Evolutionary conservation across 2,888 invertebrate species (phyloP).

Genomic region (Drosophila maculinotata): DNA sequence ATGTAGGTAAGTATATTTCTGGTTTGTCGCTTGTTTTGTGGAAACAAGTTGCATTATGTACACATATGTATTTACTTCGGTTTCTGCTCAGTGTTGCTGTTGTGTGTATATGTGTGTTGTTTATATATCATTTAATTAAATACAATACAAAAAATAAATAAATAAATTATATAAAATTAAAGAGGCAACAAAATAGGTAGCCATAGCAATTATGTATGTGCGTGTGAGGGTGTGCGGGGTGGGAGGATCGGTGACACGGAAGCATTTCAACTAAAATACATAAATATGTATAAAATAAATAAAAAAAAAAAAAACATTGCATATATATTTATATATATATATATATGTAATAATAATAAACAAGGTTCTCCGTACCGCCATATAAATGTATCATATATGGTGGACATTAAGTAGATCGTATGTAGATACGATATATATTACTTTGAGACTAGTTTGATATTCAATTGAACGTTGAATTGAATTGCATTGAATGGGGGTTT

Average conservation of each 20-base stretch:
- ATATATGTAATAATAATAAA: slow-evolving; percentile 34
- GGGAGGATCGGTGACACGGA: slow-evolving; percentile 12
- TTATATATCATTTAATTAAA: slow-evolving; percentile 62
- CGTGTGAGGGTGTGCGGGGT: slow-evolving; percentile 4
- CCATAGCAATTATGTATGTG: slow-evolving; percentile 38
- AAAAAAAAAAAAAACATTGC: slow-evolving; percentile 13
- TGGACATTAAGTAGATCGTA: slow-evolving; percentile 38
- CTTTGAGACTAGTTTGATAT: slow-evolving; percentile 60
- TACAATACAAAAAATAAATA: slow-evolving; percentile 71
- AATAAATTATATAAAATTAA: slow-evolving; percentile 72
- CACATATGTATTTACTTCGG: slow-evolving; percentile 50
- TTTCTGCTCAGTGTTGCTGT: slow-evolving; percentile 29
- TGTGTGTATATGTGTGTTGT: slow-evolving; percentile 19
- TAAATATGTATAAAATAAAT: slow-evolving; percentile 21
- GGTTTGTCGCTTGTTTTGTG: slow-evolving; percentile 23
- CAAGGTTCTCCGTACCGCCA: slow-evolving; percentile 31
- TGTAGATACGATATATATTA: slow-evolving; percentile 26
- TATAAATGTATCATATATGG: slow-evolving; percentile 12
- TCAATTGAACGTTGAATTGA: slow-evolving; percentile 20
- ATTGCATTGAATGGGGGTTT: slow-evolving; percentile 7
- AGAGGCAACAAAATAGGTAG: slow-evolving; percentile 65
- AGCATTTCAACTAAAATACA: slow-evolving; percentile 35
- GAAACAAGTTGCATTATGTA: slow-evolving; percentile 56
- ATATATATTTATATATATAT: slow-evolving; percentile 8
- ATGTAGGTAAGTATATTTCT: slow-evolving; percentile 43